Conservation (phyloP, 2,888 invertebrate genomes). For the Icerya purchasi region DNA sequence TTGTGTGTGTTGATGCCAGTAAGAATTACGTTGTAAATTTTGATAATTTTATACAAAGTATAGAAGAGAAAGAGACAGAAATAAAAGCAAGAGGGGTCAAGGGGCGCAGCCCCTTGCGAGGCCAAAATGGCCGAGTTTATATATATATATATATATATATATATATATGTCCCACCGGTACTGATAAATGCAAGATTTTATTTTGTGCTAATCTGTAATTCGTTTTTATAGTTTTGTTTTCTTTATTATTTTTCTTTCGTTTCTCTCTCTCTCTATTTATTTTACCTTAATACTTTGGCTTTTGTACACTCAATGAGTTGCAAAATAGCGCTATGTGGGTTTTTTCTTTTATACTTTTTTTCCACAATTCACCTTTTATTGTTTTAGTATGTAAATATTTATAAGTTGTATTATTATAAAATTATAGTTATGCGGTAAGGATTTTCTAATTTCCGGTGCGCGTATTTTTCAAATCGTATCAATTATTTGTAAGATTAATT, state of each 20-base stretch:
- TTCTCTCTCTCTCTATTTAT: neutral
- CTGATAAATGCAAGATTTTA: neutral
- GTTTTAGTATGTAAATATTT: neutral
- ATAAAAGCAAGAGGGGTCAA: too few relatives aligned
- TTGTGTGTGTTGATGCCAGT: too few relatives aligned
- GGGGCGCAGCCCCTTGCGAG: too few relatives aligned
- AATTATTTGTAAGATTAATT: too few relatives aligned
- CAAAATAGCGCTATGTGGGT: too few relatives aligned
- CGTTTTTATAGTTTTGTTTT: neutral
- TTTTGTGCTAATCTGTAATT: neutral
- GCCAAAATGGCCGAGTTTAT: too few relatives aligned
- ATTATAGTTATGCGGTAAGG: neutral
- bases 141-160: too few relatives aligned
- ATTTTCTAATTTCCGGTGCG: neutral
- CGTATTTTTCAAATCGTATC: neutral
- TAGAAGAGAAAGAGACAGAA: too few relatives aligned
- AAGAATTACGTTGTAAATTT: too few relatives aligned
- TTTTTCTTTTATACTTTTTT: too few relatives aligned
- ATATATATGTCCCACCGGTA: neutral
- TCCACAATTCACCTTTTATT: neutral
- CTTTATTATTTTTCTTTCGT: neutral
- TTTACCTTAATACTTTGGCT: too few relatives aligned
- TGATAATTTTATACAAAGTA: too few relatives aligned
- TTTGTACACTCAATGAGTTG: neutral
- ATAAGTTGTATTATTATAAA: neutral